These are phyloP conservation scores for Mirounga angustirostris DNA, from an alignment of 2,113 vertebrate genomes.

Conservation along the genomic window DNA sequence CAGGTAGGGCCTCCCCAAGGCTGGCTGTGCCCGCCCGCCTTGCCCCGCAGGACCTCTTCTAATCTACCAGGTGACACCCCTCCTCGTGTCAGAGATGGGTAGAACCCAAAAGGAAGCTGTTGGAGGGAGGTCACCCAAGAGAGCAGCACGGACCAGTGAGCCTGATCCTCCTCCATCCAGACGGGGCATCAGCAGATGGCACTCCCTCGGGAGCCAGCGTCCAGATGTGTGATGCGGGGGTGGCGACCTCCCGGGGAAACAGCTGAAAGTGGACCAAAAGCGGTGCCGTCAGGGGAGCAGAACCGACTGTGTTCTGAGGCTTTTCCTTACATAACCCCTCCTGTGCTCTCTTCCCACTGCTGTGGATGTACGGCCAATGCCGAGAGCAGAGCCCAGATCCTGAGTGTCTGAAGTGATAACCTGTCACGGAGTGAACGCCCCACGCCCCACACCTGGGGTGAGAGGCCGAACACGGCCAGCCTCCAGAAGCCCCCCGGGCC, in stretches of 20 bases:
- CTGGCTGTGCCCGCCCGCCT: rapidly evolving
- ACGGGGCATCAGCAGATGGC: neutral
- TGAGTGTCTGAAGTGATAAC: neutral
- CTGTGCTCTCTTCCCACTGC: neutral
- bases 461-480: rapidly evolving
- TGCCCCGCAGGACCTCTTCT: neutral
- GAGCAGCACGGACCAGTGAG: neutral
- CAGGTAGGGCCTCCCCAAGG: slow-evolving; percentile 86
- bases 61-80: too few relatives aligned
- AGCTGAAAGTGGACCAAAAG: neutral
- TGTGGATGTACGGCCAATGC: rapidly evolving
- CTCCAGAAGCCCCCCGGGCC: neutral
- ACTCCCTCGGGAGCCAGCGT: rapidly evolving
- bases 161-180: neutral
- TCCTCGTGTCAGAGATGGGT: neutral
- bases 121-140: neutral
- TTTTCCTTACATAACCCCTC: neutral
- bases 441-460: neutral
- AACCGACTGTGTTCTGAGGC: neutral
- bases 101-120: neutral
- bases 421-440: neutral
- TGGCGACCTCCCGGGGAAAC: too few relatives aligned
- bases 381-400: neutral
- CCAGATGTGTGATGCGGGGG: neutral
- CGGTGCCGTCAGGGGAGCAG: neutral